phyloP scores from a whole-genome alignment of 2,888 invertebrate species.

The Hypena proboscidalis region DNA sequence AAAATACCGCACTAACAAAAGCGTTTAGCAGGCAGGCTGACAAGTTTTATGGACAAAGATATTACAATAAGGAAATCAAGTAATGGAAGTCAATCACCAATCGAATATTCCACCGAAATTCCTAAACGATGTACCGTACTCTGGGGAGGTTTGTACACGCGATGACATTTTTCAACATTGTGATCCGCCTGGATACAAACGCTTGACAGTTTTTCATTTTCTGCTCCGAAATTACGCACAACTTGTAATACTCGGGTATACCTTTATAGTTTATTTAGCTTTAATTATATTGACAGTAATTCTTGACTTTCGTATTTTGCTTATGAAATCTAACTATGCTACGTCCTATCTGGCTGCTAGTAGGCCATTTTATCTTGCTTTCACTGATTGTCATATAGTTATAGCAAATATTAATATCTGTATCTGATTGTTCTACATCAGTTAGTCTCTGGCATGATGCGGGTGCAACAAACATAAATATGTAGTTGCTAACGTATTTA shows the following conservation, averaged over 20 bases:
- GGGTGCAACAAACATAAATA: no score
- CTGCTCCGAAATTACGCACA: not conserved
- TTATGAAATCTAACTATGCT: no score
- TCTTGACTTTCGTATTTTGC: no score
- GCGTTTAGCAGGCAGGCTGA: not conserved
- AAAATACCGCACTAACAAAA: conserved; percentile 3
- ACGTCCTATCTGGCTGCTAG: no score
- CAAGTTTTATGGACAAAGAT: conserved; percentile 1
- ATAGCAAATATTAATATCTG: no score
- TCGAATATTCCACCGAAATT: conserved; percentile 39
- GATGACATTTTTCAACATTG: conserved; percentile 39
- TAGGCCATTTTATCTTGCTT: no score
- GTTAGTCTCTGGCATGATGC: no score
- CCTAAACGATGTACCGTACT: conserved; percentile 47
- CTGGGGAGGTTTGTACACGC: conserved; percentile 48
- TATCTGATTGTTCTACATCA: no score
- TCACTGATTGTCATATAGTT: no score
- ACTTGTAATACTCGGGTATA: not conserved
- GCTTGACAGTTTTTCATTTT: conserved; percentile 2
- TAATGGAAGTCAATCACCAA: conserved; percentile 50
- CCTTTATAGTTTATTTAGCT: not conserved
- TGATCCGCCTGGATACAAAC: conserved; percentile 10
- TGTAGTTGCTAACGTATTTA: no score
- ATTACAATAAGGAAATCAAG: conserved; percentile 27
- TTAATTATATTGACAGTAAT: not conserved